Conservation (phyloP, 2,113 vertebrate species). For the Dromas ardeola region DNA sequence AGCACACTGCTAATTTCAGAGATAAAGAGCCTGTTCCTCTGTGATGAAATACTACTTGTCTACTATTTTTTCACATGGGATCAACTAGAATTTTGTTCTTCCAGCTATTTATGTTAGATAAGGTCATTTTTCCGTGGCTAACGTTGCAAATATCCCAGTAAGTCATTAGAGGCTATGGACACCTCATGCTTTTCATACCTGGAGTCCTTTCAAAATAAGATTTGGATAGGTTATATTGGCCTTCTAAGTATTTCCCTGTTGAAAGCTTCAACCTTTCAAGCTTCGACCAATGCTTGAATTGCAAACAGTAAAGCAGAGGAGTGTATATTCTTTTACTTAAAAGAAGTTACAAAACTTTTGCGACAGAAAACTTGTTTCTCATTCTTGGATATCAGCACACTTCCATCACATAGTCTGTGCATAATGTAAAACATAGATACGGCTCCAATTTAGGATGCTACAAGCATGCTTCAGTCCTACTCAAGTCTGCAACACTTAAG, state of each 20-base stretch:
- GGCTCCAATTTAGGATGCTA: not conserved
- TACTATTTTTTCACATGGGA: not conserved
- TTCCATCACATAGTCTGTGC: not conserved
- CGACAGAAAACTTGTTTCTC: not conserved
- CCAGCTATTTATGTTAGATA: constrained; percentile 33
- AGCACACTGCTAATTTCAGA: not conserved
- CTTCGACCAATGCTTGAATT: not conserved
- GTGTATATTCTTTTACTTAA: not conserved
- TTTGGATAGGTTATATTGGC: not conserved
- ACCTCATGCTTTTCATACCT: constrained; percentile 32
- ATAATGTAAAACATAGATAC: not conserved
- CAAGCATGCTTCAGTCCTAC: not conserved
- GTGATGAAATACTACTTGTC: not conserved
- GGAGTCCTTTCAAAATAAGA: constrained; percentile 27
- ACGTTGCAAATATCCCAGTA: constrained; percentile 28
- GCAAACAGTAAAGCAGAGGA: not conserved
- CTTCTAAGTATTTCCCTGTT: constrained; percentile 10
- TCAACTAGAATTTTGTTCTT: constrained; percentile 34
- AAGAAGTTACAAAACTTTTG: not conserved
- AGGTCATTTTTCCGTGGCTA: constrained; percentile 61
- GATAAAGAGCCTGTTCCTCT: not conserved
- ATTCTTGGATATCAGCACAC: not conserved
- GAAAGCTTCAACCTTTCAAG: constrained; percentile 13
- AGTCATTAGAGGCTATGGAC: not conserved
- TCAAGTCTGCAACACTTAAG: not conserved